Evolutionary conservation across 2,797 vertebrate genomes (phyloP).

Genomic region (Melanotaenia maccullochi): DNA sequence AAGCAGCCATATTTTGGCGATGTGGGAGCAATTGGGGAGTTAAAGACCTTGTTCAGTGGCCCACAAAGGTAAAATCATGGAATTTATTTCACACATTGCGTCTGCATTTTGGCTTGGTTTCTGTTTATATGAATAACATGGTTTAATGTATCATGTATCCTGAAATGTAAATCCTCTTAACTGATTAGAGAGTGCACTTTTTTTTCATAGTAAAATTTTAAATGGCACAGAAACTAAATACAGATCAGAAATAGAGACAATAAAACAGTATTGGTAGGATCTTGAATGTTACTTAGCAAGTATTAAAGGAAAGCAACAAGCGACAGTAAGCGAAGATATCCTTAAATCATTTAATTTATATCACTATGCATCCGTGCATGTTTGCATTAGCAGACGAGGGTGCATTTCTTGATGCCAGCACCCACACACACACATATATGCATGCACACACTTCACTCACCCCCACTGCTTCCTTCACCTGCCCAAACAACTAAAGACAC

Average conservation of each 20-base stretch:
- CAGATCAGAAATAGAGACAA: neutral
- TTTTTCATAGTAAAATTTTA: neutral
- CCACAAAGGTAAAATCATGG: no score
- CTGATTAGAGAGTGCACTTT: neutral
- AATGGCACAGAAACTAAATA: neutral
- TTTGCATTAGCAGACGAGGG: neutral
- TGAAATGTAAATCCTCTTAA: no score
- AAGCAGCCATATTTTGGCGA: no score
- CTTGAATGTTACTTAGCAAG: neutral
- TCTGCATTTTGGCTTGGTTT: no score
- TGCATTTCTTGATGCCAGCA: constrained; percentile 1
- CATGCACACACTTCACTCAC: constrained; percentile 19
- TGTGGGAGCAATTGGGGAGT: no score
- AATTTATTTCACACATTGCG: no score
- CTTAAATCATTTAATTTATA: no score
- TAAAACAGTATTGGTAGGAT: neutral
- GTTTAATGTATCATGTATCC: no score
- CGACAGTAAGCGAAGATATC: no score
- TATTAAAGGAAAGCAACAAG: neutral
- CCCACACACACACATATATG: neutral
- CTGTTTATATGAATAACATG: no score
- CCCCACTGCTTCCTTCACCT: constrained; percentile 43
- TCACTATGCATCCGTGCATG: neutral
- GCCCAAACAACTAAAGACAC: constrained; percentile 67
- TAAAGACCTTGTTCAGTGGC: no score